These are phyloP conservation scores for Oceanodroma leucorhoa DNA, from an alignment of 2,797 vertebrate genomes.

Conservation along the genomic window DNA sequence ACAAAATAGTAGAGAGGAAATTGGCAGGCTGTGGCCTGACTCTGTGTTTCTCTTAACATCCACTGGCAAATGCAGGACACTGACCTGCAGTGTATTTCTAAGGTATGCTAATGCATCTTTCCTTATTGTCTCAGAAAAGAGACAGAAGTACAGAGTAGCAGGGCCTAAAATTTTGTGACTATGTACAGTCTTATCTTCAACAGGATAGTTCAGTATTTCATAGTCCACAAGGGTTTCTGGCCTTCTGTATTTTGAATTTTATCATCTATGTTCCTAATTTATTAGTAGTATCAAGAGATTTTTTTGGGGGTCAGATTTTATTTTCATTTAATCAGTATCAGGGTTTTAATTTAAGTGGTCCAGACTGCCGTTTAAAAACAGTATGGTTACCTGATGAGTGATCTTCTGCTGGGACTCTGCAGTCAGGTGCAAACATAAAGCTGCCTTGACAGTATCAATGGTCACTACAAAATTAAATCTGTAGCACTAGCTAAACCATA, in stretches of 20 bases:
- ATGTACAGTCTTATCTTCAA: not conserved
- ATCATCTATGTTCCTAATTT: not conserved
- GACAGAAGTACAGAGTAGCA: not conserved
- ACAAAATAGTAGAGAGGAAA: not conserved
- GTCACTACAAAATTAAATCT: slow-evolving; percentile 50
- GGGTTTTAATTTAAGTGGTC: not conserved
- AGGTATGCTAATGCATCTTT: not conserved
- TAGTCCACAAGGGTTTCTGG: not conserved
- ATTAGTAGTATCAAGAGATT: not conserved
- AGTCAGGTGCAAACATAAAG: slow-evolving; percentile 10
- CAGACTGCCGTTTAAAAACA: not conserved
- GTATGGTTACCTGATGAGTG: not conserved
- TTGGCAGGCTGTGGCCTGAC: not conserved
- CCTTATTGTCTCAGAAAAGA: not conserved
- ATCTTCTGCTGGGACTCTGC: not conserved
- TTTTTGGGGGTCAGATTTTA: not conserved
- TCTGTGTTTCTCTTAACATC: not conserved
- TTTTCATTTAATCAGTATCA: not conserved
- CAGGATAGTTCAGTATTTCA: not conserved
- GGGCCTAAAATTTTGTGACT: not conserved
- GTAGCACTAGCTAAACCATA: slow-evolving; percentile 5
- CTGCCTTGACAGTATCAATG: not conserved
- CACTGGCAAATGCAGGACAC: not conserved
- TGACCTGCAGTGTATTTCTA: not conserved
- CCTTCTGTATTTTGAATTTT: not conserved